These are phyloP conservation scores for Crotalus horridus DNA, from an alignment of 2,113 vertebrate species.

Conservation along the genomic window DNA sequence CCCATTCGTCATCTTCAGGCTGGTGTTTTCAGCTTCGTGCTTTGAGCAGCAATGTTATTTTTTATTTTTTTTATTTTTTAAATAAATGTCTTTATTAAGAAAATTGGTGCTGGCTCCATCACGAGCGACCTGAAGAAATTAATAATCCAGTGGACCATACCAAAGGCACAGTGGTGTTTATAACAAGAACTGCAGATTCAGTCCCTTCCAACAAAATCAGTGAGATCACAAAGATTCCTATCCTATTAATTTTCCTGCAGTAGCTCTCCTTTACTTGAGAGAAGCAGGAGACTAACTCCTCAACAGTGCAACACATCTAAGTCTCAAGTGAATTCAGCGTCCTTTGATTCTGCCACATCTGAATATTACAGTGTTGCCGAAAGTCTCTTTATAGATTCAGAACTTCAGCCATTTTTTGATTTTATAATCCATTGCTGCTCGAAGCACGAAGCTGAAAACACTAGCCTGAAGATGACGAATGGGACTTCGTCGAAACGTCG, in stretches of 20 bases:
- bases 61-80: too few relatives aligned
- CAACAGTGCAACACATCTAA: conserved; percentile 30
- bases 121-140: conserved; percentile 8
- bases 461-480: too few relatives aligned
- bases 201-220: neutral
- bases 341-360: conserved; percentile 38
- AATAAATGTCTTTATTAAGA: conserved; percentile 26
- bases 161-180: conserved; percentile 53
- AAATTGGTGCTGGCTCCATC: conserved; percentile 26
- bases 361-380: conserved; percentile 19
- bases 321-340: conserved; percentile 22
- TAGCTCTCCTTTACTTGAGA: neutral
- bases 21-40: too few relatives aligned
- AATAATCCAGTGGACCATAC: conserved; percentile 45
- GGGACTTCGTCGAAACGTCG: too few relatives aligned
- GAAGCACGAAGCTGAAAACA: too few relatives aligned
- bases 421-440: conserved; percentile 83
- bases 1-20: too few relatives aligned
- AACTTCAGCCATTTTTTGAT: conserved; percentile 61
- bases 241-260: neutral
- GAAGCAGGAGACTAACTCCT: conserved; percentile 1
- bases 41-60: too few relatives aligned
- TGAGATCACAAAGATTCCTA: neutral
- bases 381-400: neutral
- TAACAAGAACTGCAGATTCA: conserved; percentile 6